A percentile compares a stretch with the other conserved stretches of the same genome.
phyloP scores from a whole-genome alignment of 2,113 vertebrate genomes.

The Scatophagus argus region DNA sequence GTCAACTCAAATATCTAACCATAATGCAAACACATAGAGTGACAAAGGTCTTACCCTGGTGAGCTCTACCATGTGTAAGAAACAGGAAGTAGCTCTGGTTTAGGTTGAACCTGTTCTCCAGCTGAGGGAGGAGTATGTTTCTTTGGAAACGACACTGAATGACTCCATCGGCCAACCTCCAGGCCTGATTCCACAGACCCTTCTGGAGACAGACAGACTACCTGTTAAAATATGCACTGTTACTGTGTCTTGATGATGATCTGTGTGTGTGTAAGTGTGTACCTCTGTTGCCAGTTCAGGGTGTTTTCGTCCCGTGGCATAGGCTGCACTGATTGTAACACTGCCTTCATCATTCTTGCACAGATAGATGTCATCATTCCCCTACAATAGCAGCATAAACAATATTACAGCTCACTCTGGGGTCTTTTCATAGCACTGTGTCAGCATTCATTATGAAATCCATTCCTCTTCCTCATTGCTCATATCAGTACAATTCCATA shows the following conservation, averaged over 20 bases:
- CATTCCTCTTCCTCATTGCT: too few relatives aligned
- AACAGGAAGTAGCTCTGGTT: conserved; percentile 88
- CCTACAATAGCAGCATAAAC: conserved; percentile 76
- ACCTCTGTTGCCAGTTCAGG: conserved; percentile 85
- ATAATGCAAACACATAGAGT: too few relatives aligned
- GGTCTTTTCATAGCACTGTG: too few relatives aligned
- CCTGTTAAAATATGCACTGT: not conserved
- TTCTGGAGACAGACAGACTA: conserved; percentile 72
- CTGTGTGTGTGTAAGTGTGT: not conserved
- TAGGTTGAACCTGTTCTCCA: conserved; percentile 82
- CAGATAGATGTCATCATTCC: conserved; percentile 89
- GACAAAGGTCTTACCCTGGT: conserved; percentile 83
- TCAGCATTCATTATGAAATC: too few relatives aligned
- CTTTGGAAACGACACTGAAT: conserved; percentile 91
- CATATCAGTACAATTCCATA: too few relatives aligned
- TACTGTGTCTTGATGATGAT: too few relatives aligned
- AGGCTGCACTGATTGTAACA: conserved; percentile 78
- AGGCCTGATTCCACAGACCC: conserved; percentile 81
- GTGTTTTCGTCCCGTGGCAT: conserved; percentile 77
- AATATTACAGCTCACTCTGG: too few relatives aligned
- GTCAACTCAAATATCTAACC: too few relatives aligned
- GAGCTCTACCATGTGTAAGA: conserved; percentile 85
- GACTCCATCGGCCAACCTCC: conserved; percentile 85
- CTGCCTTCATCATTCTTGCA: conserved; percentile 79
- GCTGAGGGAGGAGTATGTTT: conserved; percentile 70